Evolutionary conservation across 1,140 invertebrate genomes (phyloP), one percentile per base, ranked within the genome.

Genomic region (Solenopsis fugax): DNA sequence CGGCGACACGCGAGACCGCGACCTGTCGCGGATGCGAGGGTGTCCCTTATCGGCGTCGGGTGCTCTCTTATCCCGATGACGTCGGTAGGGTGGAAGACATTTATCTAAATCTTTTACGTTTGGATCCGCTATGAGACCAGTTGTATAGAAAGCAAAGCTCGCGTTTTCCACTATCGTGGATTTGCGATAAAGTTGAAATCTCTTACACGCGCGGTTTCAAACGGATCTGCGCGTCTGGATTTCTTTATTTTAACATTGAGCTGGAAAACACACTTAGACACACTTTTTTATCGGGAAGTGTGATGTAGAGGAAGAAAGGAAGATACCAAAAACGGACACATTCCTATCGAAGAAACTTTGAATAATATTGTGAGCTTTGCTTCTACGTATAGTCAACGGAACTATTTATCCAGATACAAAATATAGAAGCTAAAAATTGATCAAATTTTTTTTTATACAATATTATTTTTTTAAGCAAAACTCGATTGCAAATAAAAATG

Each of bases 1-100:
- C 80, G 69, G 54, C 69, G n/a, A 60, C 80, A 84, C 80, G 69
- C 54, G 18, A 80, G 62, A 64, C 69, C 67, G 24, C 67, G 80
- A 84, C 29, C 80, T 75, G 69, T 84, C 78, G 50, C 24, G 29
- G 10, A 41, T 24, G 29, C 50, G 37, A 10, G 50, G 50, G 16
- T 58, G n/a, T n/a, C 21, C 24, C 78, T 71, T 81, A 81, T 81
- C 78, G 16, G 37, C 50, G 10, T 50, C 45, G 76, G 76, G 29
- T 18, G 29, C n/a, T 41, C 48, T 34, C 75, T 62, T 77, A 77
- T 77, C 56, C 56, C 16, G 37, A 77, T 34, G 16, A 18, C 48
- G 6, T 37, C 21, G 29, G 18, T 34, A 24, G n/a, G 7, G 5
- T 18, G 18, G 18, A 29, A 60, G 18, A 24, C 37, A 13, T 29